phyloP scores from a whole-genome alignment of 2,888 invertebrate species.

The Zygaena filipendulae region DNA sequence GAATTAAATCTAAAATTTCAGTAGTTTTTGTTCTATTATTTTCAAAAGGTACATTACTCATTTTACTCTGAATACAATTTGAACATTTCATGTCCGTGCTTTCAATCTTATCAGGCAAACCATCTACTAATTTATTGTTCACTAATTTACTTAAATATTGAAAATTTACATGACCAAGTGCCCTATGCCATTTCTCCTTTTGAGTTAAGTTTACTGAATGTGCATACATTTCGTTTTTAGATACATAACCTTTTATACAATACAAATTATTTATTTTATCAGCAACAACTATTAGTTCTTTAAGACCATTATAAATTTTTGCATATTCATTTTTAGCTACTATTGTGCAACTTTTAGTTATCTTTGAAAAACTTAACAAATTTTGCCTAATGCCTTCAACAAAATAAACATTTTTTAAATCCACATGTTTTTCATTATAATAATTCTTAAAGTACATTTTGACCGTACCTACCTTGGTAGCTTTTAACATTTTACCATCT shows the following conservation, averaged over 20 bases:
- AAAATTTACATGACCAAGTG: constrained; percentile 18
- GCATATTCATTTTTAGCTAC: background rate
- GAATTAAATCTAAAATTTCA: constrained; percentile 1
- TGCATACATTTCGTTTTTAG: constrained; percentile 10
- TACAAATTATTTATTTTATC: constrained; percentile 10
- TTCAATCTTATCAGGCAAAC: constrained; percentile 1
- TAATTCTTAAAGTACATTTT: constrained; percentile 14
- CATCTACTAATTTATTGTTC: background rate
- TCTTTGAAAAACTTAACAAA: constrained; percentile 18
- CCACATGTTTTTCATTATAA: constrained; percentile 11
- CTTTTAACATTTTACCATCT: constrained; percentile 10
- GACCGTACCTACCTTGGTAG: constrained; percentile 11
- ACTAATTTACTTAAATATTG: constrained; percentile 7
- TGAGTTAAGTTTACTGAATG: constrained; percentile 8
- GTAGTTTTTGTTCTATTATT: background rate
- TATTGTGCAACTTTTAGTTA: constrained; percentile 8
- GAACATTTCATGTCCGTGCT: background rate
- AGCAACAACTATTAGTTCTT: background rate
- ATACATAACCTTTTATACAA: constrained; percentile 7
- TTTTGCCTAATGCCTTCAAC: constrained; percentile 12
- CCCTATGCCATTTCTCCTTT: constrained; percentile 15
- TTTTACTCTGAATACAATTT: constrained; percentile 1
- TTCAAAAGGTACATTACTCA: background rate
- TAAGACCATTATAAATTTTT: background rate
- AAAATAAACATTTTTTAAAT: constrained; percentile 14